A percentile compares a stretch with the other conserved stretches of the same genome.
These are phyloP conservation scores for Gracilinanus agilis DNA, from an alignment of 2,113 vertebrate genomes.

Conservation along the genomic window DNA sequence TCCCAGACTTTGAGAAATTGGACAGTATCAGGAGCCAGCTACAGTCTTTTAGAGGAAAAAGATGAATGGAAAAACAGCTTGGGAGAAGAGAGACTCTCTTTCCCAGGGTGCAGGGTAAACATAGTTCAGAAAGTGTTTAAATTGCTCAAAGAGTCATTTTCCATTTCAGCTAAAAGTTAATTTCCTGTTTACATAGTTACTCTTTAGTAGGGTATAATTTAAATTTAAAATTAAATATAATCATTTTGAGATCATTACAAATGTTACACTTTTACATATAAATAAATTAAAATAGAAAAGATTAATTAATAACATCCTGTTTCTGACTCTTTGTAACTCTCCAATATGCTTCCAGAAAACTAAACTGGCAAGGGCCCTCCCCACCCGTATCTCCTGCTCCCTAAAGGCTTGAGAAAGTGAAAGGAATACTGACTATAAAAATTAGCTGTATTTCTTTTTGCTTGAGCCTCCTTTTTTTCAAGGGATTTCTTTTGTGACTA, in stretches of 20 bases:
- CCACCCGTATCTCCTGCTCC: not conserved
- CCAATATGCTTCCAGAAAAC: not conserved
- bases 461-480: too few species aligned
- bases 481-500: too few species aligned
- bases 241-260: not conserved
- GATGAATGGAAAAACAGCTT: not conserved
- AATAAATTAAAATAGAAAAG: not conserved
- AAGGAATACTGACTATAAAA: too few species aligned
- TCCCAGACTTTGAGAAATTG: not conserved
- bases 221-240: not conserved
- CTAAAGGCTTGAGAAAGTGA: not conserved
- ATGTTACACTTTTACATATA: not conserved
- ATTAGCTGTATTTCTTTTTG: too few species aligned
- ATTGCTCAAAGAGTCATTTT: not conserved
- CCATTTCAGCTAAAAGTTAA: not conserved
- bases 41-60: not conserved
- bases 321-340: not conserved
- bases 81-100: not conserved
- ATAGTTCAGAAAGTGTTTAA: not conserved
- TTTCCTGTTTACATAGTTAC: not conserved
- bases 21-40: not conserved
- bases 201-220: not conserved
- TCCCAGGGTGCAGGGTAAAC: not conserved
- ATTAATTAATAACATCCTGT: not conserved
- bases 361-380: not conserved